phyloP scores from a whole-genome alignment of 92 coral and sea anemone species.

The Actinernus sp. region DNA sequence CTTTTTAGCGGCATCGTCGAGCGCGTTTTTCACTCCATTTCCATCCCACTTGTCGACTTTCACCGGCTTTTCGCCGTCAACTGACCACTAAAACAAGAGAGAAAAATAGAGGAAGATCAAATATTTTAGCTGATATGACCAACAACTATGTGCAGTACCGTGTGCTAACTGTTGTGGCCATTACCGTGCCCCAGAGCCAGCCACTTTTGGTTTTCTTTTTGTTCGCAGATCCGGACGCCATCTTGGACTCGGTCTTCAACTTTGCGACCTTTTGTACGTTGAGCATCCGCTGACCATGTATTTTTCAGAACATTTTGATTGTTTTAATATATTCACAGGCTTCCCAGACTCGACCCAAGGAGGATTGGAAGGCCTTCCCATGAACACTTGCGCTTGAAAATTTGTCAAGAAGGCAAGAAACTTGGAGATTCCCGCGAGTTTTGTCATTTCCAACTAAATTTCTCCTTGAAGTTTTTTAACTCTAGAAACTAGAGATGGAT shows the following conservation, averaged over 20 bases:
- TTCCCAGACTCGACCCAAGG: not conserved
- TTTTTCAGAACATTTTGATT: not conserved
- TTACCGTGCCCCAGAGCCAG: not conserved
- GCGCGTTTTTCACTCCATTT: conserved; percentile 93
- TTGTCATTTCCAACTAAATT: too few species aligned
- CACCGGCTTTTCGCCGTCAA: conserved; percentile 88
- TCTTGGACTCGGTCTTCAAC: conserved; percentile 29
- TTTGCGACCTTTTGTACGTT: conserved; percentile 18
- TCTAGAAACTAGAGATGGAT: too few species aligned
- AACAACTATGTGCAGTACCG: not conserved
- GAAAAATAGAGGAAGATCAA: not conserved
- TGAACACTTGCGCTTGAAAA: too few species aligned
- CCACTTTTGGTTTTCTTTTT: conserved; percentile 63
- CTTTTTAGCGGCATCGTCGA: conserved; percentile 96
- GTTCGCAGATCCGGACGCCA: conserved; percentile 77
- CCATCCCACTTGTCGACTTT: conserved; percentile 98
- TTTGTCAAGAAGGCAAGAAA: too few species aligned
- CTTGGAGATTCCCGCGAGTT: too few species aligned
- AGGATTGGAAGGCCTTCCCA: too few species aligned
- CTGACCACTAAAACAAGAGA: conserved; percentile 60
- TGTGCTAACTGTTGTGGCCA: not conserved
- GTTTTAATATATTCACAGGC: not conserved
- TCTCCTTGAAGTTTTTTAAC: too few species aligned
- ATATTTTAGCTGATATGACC: not conserved
- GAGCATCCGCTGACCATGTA: conserved; percentile 3